Conservation (phyloP, 1,140 invertebrate species). For the Galleria mellonella region DNA sequence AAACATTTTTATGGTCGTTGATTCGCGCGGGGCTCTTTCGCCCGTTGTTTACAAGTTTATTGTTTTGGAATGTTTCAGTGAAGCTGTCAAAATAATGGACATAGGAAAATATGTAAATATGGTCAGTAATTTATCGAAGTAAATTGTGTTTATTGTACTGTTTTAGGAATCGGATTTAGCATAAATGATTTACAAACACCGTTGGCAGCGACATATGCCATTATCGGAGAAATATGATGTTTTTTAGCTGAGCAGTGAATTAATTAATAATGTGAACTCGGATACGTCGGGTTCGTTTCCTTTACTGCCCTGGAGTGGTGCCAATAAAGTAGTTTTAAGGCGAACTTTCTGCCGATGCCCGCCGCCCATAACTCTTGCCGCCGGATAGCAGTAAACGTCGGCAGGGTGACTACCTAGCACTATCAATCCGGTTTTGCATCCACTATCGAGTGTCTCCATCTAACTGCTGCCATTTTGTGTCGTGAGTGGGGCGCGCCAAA, state of each 20-base stretch:
- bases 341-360: constrained; percentile 40
- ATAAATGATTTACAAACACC: constrained; percentile 9
- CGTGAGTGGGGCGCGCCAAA: constrained; percentile 23
- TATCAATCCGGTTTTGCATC: constrained; percentile 59
- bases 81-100: constrained; percentile 27
- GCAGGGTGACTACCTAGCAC: constrained; percentile 37
- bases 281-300: constrained; percentile 29
- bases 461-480: constrained; percentile 33
- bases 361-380: constrained; percentile 39
- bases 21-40: constrained; percentile 11
- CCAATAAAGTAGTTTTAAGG: constrained; percentile 59
- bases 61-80: constrained; percentile 13
- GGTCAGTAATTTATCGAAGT: too few species aligned
- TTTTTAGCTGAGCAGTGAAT: constrained; percentile 53
- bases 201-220: constrained; percentile 33
- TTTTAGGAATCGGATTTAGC: constrained; percentile 3
- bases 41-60: constrained; percentile 9
- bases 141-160: neutral
- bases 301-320: constrained; percentile 49
- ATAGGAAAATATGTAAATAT: neutral
- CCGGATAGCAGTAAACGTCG: constrained; percentile 58
- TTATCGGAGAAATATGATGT: constrained; percentile 58
- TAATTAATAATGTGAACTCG: constrained; percentile 45
- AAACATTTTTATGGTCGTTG: constrained; percentile 11
- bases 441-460: constrained; percentile 55